Conservation (phyloP, 2,113 vertebrate species). For the Tragelaphus strepsiceros region DNA sequence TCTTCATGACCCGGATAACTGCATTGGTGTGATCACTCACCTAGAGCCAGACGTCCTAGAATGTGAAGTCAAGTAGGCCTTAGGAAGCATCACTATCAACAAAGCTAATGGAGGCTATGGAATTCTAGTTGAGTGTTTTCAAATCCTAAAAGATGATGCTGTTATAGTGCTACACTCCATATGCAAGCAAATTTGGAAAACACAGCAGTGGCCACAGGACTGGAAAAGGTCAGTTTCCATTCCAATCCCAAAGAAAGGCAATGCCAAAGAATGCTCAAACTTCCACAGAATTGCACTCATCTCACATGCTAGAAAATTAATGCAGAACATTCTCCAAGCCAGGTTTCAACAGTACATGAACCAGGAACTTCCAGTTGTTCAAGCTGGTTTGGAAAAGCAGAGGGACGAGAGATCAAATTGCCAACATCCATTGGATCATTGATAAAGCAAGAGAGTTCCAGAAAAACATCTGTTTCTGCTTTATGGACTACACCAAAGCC, state of each 20-base stretch:
- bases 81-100: neutral
- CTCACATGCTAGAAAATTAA: neutral
- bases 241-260: neutral
- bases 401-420: neutral
- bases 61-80: neutral
- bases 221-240: neutral
- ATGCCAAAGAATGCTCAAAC: neutral
- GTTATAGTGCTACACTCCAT: neutral
- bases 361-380: neutral
- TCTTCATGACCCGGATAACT: neutral
- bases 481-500: neutral
- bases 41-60: neutral
- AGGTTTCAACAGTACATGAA: neutral
- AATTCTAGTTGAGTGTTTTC: neutral
- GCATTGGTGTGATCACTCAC: neutral
- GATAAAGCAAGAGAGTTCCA: neutral
- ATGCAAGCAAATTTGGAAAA: neutral
- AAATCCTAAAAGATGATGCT: neutral
- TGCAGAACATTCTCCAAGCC: neutral
- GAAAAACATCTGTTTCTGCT: neutral
- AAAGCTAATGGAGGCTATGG: neutral
- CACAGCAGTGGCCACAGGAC: neutral
- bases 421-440: fast-evolving
- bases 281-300: neutral
- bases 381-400: neutral